A percentile compares a stretch with the other conserved stretches of the same genome.
phyloP scores from a whole-genome alignment of 2,888 invertebrate genomes.

The Plusia festucae region DNA sequence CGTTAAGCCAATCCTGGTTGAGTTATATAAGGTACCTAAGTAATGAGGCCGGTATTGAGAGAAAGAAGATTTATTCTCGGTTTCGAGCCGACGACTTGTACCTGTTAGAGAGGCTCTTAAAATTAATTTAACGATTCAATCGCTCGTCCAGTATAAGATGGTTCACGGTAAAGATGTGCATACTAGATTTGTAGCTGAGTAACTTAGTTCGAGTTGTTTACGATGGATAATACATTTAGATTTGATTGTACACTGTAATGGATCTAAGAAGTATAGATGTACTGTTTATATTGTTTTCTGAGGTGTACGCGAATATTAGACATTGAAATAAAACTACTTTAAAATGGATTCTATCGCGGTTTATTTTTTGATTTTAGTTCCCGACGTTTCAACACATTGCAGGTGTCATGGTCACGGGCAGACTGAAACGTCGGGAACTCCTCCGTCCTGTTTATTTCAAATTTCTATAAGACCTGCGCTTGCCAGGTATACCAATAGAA shows the following conservation, averaged over 20 bases:
- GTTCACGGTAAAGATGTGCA: constrained; percentile 11
- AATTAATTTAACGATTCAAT: constrained; percentile 52
- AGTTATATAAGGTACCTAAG: constrained; percentile 39
- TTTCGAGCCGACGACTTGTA: constrained; percentile 22
- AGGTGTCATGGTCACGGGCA: no score
- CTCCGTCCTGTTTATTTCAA: neutral
- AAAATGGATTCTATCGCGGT: no score
- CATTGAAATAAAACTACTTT: no score
- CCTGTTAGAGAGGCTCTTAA: constrained; percentile 39
- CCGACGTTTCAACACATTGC: no score
- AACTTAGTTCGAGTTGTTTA: neutral
- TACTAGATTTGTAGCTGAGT: constrained; percentile 18
- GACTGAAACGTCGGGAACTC: no score
- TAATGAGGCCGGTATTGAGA: constrained; percentile 34
- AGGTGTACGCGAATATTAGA: no score
- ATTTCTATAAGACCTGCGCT: neutral
- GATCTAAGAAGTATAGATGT: no score
- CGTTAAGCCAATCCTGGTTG: constrained; percentile 25
- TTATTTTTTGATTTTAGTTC: no score
- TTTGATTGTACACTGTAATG: no score
- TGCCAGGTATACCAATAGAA: neutral
- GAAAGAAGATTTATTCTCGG: constrained; percentile 45
- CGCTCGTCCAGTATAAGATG: constrained; percentile 18
- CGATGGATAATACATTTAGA: neutral
- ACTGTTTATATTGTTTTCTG: no score